Evolutionary conservation across 2,888 invertebrate genomes (phyloP).

Genomic region (Acleris holmiana): DNA sequence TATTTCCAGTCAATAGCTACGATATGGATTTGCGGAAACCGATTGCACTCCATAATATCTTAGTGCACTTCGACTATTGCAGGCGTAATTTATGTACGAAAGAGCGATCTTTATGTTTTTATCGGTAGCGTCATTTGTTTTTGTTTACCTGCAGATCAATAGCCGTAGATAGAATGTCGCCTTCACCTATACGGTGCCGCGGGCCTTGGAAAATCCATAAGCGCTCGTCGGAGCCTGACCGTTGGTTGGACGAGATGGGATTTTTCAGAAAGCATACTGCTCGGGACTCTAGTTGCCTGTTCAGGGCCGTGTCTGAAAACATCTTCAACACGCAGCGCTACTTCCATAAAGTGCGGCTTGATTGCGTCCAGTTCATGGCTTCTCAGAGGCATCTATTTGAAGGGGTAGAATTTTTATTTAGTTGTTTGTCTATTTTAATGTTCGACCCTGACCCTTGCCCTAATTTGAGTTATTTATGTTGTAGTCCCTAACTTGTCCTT

Average conservation of each 20-base stretch:
- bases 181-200: conserved; percentile 77
- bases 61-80: conserved; percentile 11
- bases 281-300: conserved; percentile 94
- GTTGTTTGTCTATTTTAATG: conserved; percentile 17
- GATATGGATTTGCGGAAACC: conserved; percentile 66
- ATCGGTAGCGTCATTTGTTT: conserved; percentile 74
- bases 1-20: conserved; percentile 73
- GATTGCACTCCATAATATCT: conserved; percentile 8
- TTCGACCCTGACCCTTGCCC: conserved; percentile 37
- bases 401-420: conserved; percentile 75
- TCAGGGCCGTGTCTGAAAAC: conserved; percentile 95
- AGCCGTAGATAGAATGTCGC: conserved; percentile 71
- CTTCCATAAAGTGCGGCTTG: conserved; percentile 89
- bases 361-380: conserved; percentile 90
- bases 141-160: conserved; percentile 81
- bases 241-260: conserved; percentile 91
- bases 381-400: conserved; percentile 86
- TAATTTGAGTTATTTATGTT: conserved; percentile 63
- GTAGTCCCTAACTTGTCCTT: conserved; percentile 86
- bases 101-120: conserved; percentile 33
- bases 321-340: conserved; percentile 88
- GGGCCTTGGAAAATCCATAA: conserved; percentile 79
- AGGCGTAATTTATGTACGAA: conserved; percentile 18
- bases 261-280: conserved; percentile 95
- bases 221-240: conserved; percentile 85